Conservation (phyloP, 2,888 invertebrate species). For the Emesis furor region DNA sequence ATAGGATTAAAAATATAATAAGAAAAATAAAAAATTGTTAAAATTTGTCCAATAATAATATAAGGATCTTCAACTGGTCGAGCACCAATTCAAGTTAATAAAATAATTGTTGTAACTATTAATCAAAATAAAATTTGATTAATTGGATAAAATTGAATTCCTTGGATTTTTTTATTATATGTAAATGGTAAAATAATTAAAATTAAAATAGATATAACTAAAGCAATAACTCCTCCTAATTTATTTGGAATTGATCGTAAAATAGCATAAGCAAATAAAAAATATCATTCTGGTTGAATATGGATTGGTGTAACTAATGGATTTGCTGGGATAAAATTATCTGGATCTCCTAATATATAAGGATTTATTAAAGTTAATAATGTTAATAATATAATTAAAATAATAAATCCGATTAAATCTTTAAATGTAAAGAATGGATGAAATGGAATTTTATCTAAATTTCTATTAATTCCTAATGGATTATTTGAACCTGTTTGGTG, state of each 20-base stretch:
- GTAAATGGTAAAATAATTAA: slow-evolving; percentile 92
- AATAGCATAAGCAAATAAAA: slow-evolving; percentile 96
- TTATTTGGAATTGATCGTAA: slow-evolving; percentile 96
- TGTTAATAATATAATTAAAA: slow-evolving; percentile 90
- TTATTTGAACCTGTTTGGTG: slow-evolving; percentile 92
- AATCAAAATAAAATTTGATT: slow-evolving; percentile 93
- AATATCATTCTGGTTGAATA: slow-evolving; percentile 97
- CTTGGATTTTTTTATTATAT: slow-evolving; percentile 91
- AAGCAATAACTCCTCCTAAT: slow-evolving; percentile 94
- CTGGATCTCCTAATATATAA: slow-evolving; percentile 93
- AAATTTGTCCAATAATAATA: slow-evolving; percentile 92
- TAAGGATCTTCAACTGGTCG: slow-evolving; percentile 94
- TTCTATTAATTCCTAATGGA: background rate
- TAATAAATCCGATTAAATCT: slow-evolving; percentile 93
- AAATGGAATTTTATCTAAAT: slow-evolving; percentile 88
- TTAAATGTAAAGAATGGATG: slow-evolving; percentile 94
- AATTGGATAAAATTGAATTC: slow-evolving; percentile 92
- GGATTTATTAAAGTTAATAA: slow-evolving; percentile 91
- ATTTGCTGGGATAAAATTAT: slow-evolving; percentile 95
- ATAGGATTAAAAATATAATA: slow-evolving; percentile 92
- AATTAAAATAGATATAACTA: slow-evolving; percentile 94
- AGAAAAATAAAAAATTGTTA: slow-evolving; percentile 92
- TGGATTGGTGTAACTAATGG: slow-evolving; percentile 94
- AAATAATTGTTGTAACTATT: slow-evolving; percentile 90
- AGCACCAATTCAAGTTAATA: slow-evolving; percentile 95